These are phyloP conservation scores for Cataglyphis cursor DNA, from an alignment of 2,888 invertebrate genomes.

Conservation along the genomic window DNA sequence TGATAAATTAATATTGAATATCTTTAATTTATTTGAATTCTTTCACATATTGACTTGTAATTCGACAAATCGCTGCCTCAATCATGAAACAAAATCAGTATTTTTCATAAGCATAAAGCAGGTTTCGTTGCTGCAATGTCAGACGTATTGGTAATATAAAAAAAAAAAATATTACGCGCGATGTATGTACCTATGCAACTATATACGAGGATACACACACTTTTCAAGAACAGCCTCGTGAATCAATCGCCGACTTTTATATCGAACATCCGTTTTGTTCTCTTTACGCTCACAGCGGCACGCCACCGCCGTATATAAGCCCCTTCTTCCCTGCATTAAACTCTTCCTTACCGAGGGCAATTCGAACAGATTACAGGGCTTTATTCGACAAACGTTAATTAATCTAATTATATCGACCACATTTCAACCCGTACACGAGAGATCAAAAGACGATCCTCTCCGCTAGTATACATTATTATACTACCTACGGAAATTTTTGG, in stretches of 20 bases:
- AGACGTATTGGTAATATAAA: neutral
- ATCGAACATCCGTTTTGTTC: slow-evolving; percentile 43
- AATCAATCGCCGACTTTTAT: slow-evolving; percentile 55
- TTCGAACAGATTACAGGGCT: slow-evolving; percentile 78
- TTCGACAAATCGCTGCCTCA: neutral
- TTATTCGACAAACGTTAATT: slow-evolving; percentile 81
- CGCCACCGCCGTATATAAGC: slow-evolving; percentile 17
- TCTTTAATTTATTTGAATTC: neutral
- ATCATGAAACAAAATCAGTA: neutral
- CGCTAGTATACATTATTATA: slow-evolving; percentile 75
- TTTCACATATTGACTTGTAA: neutral
- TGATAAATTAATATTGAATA: neutral
- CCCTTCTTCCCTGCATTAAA: slow-evolving; percentile 36
- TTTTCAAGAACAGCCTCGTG: slow-evolving; percentile 43
- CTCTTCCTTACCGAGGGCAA: slow-evolving; percentile 52
- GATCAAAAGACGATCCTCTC: slow-evolving; percentile 64
- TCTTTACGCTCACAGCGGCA: slow-evolving; percentile 30
- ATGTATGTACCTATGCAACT: neutral
- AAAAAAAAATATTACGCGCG: slow-evolving; percentile 7
- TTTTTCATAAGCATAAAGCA: neutral
- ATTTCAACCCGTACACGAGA: slow-evolving; percentile 70
- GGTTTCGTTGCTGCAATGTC: slow-evolving; percentile 17
- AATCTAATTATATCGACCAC: slow-evolving; percentile 83
- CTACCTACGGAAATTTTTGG: slow-evolving; percentile 77
- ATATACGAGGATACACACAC: neutral